These are phyloP conservation scores for Festucalex cinctus DNA, from an alignment of 2,113 vertebrate genomes.

Conservation along the genomic window DNA sequence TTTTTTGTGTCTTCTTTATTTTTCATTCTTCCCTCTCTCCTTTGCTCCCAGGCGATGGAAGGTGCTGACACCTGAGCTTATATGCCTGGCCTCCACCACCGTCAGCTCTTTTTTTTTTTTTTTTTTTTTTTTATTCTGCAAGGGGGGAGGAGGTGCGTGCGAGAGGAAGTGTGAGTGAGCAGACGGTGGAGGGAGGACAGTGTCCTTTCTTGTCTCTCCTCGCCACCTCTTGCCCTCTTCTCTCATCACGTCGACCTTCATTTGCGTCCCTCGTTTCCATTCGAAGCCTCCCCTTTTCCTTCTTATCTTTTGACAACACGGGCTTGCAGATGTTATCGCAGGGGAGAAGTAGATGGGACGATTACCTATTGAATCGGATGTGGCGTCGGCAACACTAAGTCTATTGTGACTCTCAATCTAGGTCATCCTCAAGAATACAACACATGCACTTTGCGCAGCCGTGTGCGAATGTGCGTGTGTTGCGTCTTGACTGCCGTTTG, in stretches of 20 bases:
- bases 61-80: conserved; percentile 72
- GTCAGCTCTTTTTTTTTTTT: conserved; percentile 75
- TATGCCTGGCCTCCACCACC: conserved; percentile 48
- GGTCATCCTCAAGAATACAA: conserved; percentile 52
- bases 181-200: conserved; percentile 8
- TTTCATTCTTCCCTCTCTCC: conserved; percentile 22
- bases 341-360: conserved; percentile 55
- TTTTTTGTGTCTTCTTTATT: conserved; percentile 31
- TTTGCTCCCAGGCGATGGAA: conserved; percentile 65
- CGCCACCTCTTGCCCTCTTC: conserved; percentile 46
- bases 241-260: conserved; percentile 60
- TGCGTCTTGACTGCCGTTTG: conserved; percentile 1
- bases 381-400: conserved; percentile 55
- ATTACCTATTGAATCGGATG: conserved; percentile 66
- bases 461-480: conserved; percentile 14
- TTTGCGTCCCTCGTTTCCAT: conserved; percentile 34
- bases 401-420: conserved; percentile 60
- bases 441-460: conserved; percentile 34
- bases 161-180: conserved; percentile 9
- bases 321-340: conserved; percentile 57
- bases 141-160: conserved; percentile 6
- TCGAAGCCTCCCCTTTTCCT: conserved; percentile 41
- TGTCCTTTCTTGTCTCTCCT: conserved; percentile 20
- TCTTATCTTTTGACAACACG: conserved; percentile 60
- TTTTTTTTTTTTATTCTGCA: conserved; percentile 59